A percentile compares a stretch with the other conserved stretches of the same genome.
Conservation (phyloP, 2,888 invertebrate species). For the Pseudanteris insignis region DNA sequence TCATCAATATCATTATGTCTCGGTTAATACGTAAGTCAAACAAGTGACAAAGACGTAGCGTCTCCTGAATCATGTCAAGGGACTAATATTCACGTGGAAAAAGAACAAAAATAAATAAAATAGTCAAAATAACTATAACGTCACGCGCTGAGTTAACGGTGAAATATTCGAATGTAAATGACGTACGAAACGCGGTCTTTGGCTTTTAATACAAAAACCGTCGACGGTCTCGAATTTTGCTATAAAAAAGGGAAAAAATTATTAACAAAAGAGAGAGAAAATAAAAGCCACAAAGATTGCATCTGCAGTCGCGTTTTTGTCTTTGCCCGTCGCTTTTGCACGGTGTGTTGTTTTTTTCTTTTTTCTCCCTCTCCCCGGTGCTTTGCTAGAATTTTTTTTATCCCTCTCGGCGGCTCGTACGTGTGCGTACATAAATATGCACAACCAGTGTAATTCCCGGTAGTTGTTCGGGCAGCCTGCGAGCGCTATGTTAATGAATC, state of each 20-base stretch:
- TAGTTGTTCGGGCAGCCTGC: slow-evolving; percentile 29
- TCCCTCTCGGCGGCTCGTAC: slow-evolving; percentile 18
- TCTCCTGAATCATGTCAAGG: no score
- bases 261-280: no score
- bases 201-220: slow-evolving; percentile 17
- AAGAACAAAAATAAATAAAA: no score
- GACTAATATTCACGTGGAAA: no score
- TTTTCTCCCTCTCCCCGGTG: slow-evolving; percentile 13
- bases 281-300: slow-evolving; percentile 17
- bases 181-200: slow-evolving; percentile 13
- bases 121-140: no score
- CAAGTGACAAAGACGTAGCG: no score
- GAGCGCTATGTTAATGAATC: slow-evolving; percentile 35
- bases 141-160: no score
- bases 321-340: slow-evolving; percentile 4
- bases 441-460: slow-evolving; percentile 36
- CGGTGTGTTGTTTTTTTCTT: no score
- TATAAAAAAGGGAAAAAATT: no score
- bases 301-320: slow-evolving; percentile 10
- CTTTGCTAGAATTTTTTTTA: slow-evolving; percentile 23
- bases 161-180: slow-evolving; percentile 9
- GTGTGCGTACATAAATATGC: slow-evolving; percentile 44
- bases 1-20: no score
- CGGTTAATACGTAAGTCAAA: no score
- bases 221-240: no score